These are phyloP conservation scores for Eupithecia inturbata DNA, from an alignment of 2,888 invertebrate species.

Conservation along the genomic window DNA sequence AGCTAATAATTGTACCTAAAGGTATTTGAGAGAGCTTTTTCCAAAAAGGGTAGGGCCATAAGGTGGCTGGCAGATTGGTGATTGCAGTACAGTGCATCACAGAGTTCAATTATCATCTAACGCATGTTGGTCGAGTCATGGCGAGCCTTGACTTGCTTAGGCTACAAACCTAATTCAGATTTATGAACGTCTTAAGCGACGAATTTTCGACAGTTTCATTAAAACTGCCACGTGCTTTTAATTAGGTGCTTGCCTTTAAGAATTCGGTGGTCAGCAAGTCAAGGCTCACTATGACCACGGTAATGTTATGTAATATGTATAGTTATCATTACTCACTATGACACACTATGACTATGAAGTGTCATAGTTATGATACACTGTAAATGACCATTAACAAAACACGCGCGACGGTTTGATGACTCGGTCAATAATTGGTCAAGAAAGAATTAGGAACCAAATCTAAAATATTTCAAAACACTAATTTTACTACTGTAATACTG, in stretches of 20 bases:
- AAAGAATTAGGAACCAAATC: too few relatives aligned
- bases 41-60: neutral
- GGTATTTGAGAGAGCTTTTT: slow-evolving; percentile 1
- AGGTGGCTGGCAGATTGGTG: neutral
- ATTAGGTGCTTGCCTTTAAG: too few relatives aligned
- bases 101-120: neutral
- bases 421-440: neutral
- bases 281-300: neutral
- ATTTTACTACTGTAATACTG: neutral
- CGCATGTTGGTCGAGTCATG: neutral
- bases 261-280: too few relatives aligned
- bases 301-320: too few relatives aligned
- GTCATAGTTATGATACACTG: neutral
- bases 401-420: neutral
- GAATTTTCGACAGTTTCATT: too few relatives aligned
- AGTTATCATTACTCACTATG: too few relatives aligned
- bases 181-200: too few relatives aligned
- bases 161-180: too few relatives aligned
- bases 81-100: neutral
- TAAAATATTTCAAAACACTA: neutral
- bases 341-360: neutral
- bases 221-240: too few relatives aligned
- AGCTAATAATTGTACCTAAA: neutral
- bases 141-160: too few relatives aligned
- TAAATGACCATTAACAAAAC: neutral